Conservation (phyloP, 2,797 vertebrate species). For the Chelonia mydas region DNA sequence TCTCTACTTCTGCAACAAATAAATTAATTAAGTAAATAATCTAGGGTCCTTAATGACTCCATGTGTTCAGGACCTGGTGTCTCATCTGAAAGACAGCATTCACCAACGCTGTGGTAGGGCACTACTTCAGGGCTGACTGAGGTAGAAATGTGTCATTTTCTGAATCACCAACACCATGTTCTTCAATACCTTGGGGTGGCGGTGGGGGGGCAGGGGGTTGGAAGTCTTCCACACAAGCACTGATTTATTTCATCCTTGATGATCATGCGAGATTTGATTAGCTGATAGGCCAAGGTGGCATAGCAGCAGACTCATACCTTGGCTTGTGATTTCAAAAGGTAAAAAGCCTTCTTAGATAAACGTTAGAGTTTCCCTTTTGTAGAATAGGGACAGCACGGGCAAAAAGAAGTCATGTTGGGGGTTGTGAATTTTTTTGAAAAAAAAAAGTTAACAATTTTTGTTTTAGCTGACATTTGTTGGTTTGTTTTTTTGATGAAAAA, state of each 20-base stretch:
- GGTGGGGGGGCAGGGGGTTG: too few relatives aligned
- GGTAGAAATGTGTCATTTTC: neutral
- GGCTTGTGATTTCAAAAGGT: neutral
- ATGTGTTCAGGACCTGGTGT: neutral
- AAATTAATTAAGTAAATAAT: neutral
- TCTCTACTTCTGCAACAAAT: neutral
- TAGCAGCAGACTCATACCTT: neutral
- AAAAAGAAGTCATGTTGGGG: neutral
- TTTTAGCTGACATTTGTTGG: neutral
- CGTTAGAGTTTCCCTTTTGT: neutral
- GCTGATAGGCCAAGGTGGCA: neutral
- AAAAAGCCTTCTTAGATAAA: neutral
- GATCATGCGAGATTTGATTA: neutral
- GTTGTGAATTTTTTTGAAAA: too few relatives aligned
- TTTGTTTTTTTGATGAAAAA: neutral
- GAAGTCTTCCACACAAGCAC: neutral
- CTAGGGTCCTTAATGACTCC: neutral
- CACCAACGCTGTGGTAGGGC: neutral
- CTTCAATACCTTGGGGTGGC: neutral
- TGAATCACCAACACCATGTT: neutral
- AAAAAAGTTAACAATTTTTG: neutral
- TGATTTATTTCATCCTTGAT: neutral
- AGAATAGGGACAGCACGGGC: neutral
- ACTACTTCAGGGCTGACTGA: neutral
- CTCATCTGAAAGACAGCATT: neutral